A percentile compares a stretch with the other conserved stretches of the same genome.
These are phyloP conservation scores for Asbolus verrucosus DNA, from an alignment of 1,140 invertebrate genomes.

Conservation along the genomic window DNA sequence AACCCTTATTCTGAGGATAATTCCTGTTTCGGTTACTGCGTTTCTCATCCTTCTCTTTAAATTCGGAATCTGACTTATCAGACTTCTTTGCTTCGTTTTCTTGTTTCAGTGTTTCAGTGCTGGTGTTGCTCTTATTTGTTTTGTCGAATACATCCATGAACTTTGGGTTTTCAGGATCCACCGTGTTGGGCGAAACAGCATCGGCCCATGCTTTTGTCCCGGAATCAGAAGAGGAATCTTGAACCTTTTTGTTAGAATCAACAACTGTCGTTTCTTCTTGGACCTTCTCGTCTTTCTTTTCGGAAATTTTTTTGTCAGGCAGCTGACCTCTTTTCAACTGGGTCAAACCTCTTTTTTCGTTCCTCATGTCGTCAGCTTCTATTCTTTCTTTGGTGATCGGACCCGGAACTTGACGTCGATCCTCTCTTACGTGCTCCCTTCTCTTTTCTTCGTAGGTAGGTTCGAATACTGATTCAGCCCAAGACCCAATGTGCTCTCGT, in stretches of 20 bases:
- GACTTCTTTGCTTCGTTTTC: slow-evolving; percentile 50
- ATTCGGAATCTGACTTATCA: slow-evolving; percentile 51
- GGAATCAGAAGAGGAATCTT: slow-evolving; percentile 55
- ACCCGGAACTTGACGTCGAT: slow-evolving; percentile 68
- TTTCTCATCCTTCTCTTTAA: slow-evolving; percentile 63
- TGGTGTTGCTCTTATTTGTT: slow-evolving; percentile 47
- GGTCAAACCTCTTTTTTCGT: slow-evolving; percentile 70
- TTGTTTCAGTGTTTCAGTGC: slow-evolving; percentile 41
- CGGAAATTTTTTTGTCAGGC: slow-evolving; percentile 49
- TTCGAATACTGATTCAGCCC: slow-evolving; percentile 64
- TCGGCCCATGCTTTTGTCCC: slow-evolving; percentile 67
- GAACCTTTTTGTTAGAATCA: slow-evolving; percentile 8
- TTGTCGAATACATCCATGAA: slow-evolving; percentile 43
- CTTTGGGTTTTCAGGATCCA: slow-evolving; percentile 50
- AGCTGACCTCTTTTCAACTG: slow-evolving; percentile 67
- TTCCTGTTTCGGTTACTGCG: slow-evolving; percentile 62
- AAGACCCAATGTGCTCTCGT: slow-evolving; percentile 63
- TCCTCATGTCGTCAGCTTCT: slow-evolving; percentile 71
- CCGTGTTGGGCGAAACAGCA: slow-evolving; percentile 63
- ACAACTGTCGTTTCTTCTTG: slow-evolving; percentile 61
- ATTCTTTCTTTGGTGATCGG: slow-evolving; percentile 74
- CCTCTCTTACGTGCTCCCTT: slow-evolving; percentile 59
- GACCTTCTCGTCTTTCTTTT: slow-evolving; percentile 60
- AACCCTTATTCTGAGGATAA: slow-evolving; percentile 57
- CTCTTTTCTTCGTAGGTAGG: slow-evolving; percentile 67